Percentiles rank a stretch among this genome's conserved stretches.
These are phyloP conservation scores for Catharus ustulatus DNA, from an alignment of 2,797 vertebrate species.

Conservation along the genomic window DNA sequence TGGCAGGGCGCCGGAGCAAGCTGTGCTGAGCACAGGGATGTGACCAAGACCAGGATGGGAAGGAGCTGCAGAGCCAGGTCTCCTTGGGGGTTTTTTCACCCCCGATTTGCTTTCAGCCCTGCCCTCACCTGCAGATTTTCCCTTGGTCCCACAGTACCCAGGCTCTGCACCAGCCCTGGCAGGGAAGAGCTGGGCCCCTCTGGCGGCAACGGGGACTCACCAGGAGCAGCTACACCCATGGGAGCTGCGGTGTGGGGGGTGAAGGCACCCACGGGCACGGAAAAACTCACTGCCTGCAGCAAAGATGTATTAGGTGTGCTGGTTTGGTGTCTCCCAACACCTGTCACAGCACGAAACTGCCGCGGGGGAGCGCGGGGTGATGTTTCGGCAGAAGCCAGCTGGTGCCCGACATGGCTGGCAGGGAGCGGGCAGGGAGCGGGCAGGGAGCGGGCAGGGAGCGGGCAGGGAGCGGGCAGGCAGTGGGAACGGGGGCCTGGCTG, in stretches of 20 bases:
- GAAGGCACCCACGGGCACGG: background rate
- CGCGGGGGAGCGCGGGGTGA: background rate
- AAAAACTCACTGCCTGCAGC: background rate
- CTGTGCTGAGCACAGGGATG: background rate
- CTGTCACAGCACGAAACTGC: background rate
- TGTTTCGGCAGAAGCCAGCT: background rate
- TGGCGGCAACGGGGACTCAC: fast-evolving
- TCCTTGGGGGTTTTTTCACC: background rate
- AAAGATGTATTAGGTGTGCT: background rate
- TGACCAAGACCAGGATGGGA: background rate
- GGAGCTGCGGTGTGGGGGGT: background rate
- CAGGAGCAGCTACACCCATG: background rate
- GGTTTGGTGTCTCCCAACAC: slow-evolving; percentile 6
- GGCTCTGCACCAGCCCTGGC: background rate
- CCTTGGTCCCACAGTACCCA: background rate
- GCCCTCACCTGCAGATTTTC: background rate
- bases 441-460: background rate
- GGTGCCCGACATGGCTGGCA: background rate
- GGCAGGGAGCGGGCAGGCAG: background rate
- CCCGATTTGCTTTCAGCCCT: background rate
- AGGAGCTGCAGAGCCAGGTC: background rate
- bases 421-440: background rate
- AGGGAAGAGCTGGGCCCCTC: background rate
- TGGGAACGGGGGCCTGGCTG: background rate
- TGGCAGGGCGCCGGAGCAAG: background rate